Conservation (phyloP, 2,888 invertebrate species). For the Lepidochitona cinerea region DNA sequence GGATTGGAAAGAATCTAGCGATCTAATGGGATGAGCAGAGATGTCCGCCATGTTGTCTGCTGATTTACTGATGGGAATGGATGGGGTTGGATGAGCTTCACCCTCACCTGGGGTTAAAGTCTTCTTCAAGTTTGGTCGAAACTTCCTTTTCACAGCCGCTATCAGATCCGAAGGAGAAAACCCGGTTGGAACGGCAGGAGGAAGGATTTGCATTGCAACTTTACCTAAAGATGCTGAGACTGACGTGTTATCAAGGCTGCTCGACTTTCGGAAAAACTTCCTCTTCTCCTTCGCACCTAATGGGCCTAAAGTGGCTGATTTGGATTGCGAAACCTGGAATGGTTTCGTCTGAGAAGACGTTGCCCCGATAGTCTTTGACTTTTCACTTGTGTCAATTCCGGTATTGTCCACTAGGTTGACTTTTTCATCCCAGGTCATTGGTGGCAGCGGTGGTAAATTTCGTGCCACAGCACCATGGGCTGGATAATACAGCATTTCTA, state of each 20-base stretch:
- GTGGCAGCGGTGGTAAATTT: slow-evolving; percentile 18
- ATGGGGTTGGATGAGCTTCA: not conserved
- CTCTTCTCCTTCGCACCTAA: slow-evolving; percentile 42
- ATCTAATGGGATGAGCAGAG: not conserved
- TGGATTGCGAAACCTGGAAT: not conserved
- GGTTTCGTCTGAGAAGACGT: slow-evolving; percentile 4
- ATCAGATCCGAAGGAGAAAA: slow-evolving; percentile 49
- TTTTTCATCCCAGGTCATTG: slow-evolving; percentile 35
- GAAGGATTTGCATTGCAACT: slow-evolving; percentile 37
- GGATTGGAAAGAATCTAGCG: not conserved
- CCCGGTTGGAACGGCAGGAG: slow-evolving; percentile 44
- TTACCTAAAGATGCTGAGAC: slow-evolving; percentile 40
- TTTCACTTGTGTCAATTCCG: not conserved
- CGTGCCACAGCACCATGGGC: slow-evolving; percentile 22
- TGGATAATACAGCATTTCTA: slow-evolving; percentile 5
- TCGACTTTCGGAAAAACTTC: slow-evolving; percentile 40
- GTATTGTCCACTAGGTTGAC: slow-evolving; percentile 26
- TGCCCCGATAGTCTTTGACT: not conserved
- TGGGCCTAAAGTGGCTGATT: slow-evolving; percentile 4
- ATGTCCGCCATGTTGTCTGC: slow-evolving; percentile 8
- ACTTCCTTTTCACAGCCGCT: slow-evolving; percentile 50
- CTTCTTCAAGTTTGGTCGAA: slow-evolving; percentile 42
- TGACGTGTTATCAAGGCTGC: slow-evolving; percentile 44
- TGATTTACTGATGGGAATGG: slow-evolving; percentile 2
- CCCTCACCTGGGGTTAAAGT: not conserved